Evolutionary conservation across 30 jellyfish, hydroid and myxozoan genomes (phyloP), one percentile per base, ranked within the genome.

Genomic region (Cassiopea xamachana): DNA sequence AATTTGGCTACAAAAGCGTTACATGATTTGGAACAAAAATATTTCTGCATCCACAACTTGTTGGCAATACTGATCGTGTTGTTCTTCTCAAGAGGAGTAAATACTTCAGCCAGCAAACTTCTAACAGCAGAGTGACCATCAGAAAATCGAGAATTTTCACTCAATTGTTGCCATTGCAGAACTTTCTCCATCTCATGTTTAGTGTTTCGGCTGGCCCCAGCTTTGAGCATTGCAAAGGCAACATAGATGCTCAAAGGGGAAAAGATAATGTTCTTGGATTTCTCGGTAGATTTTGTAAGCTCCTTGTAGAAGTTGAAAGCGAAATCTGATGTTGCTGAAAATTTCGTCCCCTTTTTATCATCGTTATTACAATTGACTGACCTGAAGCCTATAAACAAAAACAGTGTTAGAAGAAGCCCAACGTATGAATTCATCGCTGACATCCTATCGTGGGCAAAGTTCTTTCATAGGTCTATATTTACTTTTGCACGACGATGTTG

Each of bases 181-280:
- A 64, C 92, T 17, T 69, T 46, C 48, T 84, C 89, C 80, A 91
- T 50, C 49, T 91, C 89, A 78, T 68, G 70, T n/a, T 72, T 88
- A 7, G 97, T 91, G 87, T 77, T 71, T 43, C 81, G 71, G 64
- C 50, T 84, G 14, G 97, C 91, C 62, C 97, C 97, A 1, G 87
- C 90, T 62, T 85, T 77, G 67, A 91, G 84, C 94, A 91, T 84
- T n/a, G 92, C 91, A 46, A 91, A 70, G 5, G 97, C 97, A 14
- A 87, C 77, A 85, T 60, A 80, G 55, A 91, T 75, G 49, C 97
- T 84, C 73, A 84, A 79, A n/a, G 97, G 97, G 3, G 97, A 91
- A 79, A 91, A 79, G 85, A 91, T 48, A 51, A 91, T 61, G 79
- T 91, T 91, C 18, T 84, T 64, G 10, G 87, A 61, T 71, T 55